Conservation (phyloP, 2,113 vertebrate species). For the human region GRCh38 chr12:79679501-79680000, state of each 20-base stretch:
- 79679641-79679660: not conserved
- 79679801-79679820: not conserved
- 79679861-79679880: not conserved
- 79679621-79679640: not conserved
- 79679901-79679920: not conserved
- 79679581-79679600: not conserved
- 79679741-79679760: not conserved
- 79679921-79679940: not conserved
- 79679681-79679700: not conserved
- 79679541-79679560: not conserved
- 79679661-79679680: not conserved
- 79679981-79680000: not conserved
- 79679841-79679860: not conserved
- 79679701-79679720: not conserved
- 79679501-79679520: not conserved
- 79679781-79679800: not conserved
- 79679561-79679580: not conserved
- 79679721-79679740: not conserved
- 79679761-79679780: not conserved
- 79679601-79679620: conserved; percentile 8
- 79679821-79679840: not conserved
- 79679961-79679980: not conserved
- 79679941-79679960: not conserved
- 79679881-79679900: not conserved
- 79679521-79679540: not conserved